Percentiles rank a stretch among this genome's conserved stretches.
Conservation (phyloP, 2,113 vertebrate species). For the Donacobius atricapilla region DNA sequence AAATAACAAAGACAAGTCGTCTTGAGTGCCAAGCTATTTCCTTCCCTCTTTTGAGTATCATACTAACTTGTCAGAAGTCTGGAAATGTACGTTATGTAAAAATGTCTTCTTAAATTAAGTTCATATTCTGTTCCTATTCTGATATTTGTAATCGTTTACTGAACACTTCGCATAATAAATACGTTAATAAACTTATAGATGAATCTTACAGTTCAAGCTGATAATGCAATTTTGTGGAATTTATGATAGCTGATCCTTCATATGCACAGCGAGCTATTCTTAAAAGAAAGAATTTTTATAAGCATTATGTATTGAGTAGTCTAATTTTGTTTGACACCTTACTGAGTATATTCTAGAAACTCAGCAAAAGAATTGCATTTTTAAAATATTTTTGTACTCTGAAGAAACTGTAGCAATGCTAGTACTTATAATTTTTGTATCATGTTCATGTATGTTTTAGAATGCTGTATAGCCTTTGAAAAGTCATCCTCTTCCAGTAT, state of each 20-base stretch:
- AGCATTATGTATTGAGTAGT: neutral
- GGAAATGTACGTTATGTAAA: neutral
- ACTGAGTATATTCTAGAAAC: neutral
- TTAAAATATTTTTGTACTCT: neutral
- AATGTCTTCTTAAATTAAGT: neutral
- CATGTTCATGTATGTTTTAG: neutral
- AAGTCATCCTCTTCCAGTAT: neutral
- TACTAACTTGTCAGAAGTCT: neutral
- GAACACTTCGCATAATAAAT: neutral
- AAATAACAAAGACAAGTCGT: neutral
- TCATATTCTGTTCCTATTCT: neutral
- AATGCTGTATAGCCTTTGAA: neutral
- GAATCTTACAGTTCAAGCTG: neutral
- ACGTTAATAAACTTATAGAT: neutral
- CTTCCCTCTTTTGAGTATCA: neutral
- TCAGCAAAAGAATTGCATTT: neutral
- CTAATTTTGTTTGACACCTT: neutral
- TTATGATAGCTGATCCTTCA: neutral
- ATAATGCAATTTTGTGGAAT: neutral
- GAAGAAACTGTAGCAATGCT: neutral
- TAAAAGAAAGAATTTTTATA: neutral
- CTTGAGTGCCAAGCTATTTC: neutral
- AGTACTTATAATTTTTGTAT: neutral
- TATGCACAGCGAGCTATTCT: neutral
- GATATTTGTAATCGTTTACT: neutral